Base-by-base conservation (phyloP, 2,113 vertebrate genomes). In the Barbus barbus region DNA sequence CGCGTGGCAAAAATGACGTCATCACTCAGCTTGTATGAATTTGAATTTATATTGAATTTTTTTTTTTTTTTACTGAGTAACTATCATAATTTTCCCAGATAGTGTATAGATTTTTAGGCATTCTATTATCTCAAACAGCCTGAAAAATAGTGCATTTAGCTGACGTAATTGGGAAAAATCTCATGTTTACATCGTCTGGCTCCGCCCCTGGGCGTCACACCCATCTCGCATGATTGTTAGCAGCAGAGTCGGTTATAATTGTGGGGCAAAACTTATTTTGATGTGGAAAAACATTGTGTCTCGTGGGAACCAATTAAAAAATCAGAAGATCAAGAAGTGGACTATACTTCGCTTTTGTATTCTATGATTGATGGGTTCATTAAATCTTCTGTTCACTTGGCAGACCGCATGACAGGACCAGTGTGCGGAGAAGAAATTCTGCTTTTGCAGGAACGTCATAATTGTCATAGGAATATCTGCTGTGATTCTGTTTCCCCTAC, bases 291-390 rank as follows among this genome's bases (percentile, higher is more conserved):
- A 90, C 88, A 90, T 78, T 71, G 75, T 56, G 60, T 91, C 91
- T 92, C 89, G 3, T 83, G 92, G 92, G 90, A 90, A 90, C 75
- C 89, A 87, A 94, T 94, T 94, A 94, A 91, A 93, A 92, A 92
- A 92, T 88, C 2, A 44, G 78, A 92, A 80, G 78, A 89, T 84
- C 60, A 85, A 56, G 44, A 78, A 82, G 74, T 86, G 87, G 83
- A 92, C 84, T 78, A 28, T 81, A 69, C 71, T 83, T 85, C 63
- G 85, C 78, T 90, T 91, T 90, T 75, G 88, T 86, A 85, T 89
- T 88, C 48, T 61, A 82, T 89, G 88, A 93, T 87, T 87, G 89
- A 93, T 89, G 88, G 88, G 82, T 91, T 91, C 86, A 89, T 92
- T 90, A 88, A 91, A 89, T 92, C 69, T 87, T 87, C 78, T 88